Evolutionary conservation across 2,113 vertebrate genomes (phyloP).

Genomic region (Melanostigma gelatinosum): DNA sequence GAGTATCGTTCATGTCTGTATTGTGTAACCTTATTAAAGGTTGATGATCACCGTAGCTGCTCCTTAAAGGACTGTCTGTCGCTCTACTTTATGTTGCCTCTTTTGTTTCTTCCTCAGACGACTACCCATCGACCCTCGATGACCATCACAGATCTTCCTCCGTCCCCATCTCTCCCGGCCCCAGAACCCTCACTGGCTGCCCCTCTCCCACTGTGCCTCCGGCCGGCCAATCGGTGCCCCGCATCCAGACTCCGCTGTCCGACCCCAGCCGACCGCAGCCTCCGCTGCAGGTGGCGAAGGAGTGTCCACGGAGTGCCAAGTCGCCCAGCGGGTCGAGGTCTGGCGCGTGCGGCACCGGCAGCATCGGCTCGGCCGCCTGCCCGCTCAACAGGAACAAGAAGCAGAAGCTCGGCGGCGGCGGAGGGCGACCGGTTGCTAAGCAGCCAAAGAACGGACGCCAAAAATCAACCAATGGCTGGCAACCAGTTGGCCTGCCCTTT

Average conservation of each 20-base stretch:
- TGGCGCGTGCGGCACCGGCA: conserved; percentile 81
- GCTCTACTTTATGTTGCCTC: conserved; percentile 1
- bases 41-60: conserved; percentile 22
- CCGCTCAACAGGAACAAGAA: conserved; percentile 88
- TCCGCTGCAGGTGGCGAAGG: conserved; percentile 84
- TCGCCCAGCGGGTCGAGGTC: conserved; percentile 93
- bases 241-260: conserved; percentile 91
- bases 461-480: conserved; percentile 95
- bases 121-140: conserved; percentile 85
- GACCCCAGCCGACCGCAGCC: conserved; percentile 88
- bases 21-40: conserved; percentile 43
- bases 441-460: conserved; percentile 88
- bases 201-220: conserved; percentile 94
- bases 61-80: conserved; percentile 3
- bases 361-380: conserved; percentile 77
- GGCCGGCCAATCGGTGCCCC: conserved; percentile 92
- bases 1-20: conserved; percentile 28
- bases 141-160: conserved; percentile 93
- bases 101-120: conserved; percentile 68
- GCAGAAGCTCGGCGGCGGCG: conserved; percentile 84
- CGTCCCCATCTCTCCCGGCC: conserved; percentile 88
- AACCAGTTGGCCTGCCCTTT: conserved; percentile 89
- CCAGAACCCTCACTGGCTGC: conserved; percentile 93
- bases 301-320: conserved; percentile 95
- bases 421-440: conserved; percentile 82